A percentile compares a stretch with the other conserved stretches of the same genome.
Evolutionary conservation across 2,797 vertebrate species (phyloP).

Genomic region (Rhadinocentrus ornatus): DNA sequence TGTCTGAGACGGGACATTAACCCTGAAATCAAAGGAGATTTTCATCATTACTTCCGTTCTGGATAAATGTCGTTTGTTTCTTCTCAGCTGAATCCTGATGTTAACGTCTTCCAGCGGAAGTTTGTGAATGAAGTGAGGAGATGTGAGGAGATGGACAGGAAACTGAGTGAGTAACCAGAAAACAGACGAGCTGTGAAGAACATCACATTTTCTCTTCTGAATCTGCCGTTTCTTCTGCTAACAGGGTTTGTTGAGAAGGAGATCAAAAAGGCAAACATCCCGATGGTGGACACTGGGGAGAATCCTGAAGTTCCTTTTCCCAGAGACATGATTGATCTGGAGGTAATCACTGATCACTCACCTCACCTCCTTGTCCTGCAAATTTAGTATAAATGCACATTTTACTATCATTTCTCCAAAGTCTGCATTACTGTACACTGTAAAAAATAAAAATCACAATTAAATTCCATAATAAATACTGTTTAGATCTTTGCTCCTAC

Average conservation of each 20-base stretch:
- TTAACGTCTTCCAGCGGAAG: slow-evolving; percentile 98
- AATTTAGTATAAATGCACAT: background rate
- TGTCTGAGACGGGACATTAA: too few species aligned
- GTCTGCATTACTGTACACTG: background rate
- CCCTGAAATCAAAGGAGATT: too few species aligned
- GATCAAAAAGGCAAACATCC: slow-evolving; percentile 94
- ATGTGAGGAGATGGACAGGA: slow-evolving; percentile 98
- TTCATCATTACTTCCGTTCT: background rate
- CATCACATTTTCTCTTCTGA: background rate
- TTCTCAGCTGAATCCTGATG: slow-evolving; percentile 93
- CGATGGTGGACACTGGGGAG: slow-evolving; percentile 93
- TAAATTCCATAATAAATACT: background rate
- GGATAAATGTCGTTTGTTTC: background rate
- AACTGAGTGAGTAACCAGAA: slow-evolving; percentile 88
- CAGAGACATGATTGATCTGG: slow-evolving; percentile 96
- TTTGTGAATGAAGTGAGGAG: slow-evolving; percentile 98
- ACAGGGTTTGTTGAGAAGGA: slow-evolving; percentile 98
- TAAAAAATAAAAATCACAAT: background rate
- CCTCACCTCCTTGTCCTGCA: background rate
- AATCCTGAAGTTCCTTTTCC: slow-evolving; percentile 98
- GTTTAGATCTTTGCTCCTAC: too few species aligned
- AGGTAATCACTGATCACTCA: slow-evolving; percentile 83
- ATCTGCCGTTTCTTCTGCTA: slow-evolving; percentile 6
- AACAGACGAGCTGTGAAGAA: background rate
- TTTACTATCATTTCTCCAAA: background rate